Percentiles rank a stretch among this genome's conserved stretches.
phyloP scores from a whole-genome alignment of 1,140 invertebrate genomes.

The Littorina saxatilis region DNA sequence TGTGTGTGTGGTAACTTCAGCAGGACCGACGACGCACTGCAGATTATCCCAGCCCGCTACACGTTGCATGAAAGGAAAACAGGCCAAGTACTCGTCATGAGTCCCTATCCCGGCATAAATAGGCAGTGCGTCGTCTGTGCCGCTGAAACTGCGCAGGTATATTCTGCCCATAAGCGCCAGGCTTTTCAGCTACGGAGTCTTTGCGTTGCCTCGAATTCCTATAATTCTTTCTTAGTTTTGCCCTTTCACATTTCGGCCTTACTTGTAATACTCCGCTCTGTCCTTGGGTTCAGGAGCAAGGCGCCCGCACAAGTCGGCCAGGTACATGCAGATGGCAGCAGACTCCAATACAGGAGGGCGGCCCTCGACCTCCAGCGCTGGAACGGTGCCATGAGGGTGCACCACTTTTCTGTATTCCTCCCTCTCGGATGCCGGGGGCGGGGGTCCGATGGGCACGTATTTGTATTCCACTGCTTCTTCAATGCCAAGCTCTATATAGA shows the following conservation, averaged over 20 bases:
- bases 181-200: too few relatives aligned
- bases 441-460: constrained; percentile 28
- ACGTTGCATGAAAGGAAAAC: too few relatives aligned
- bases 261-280: constrained; percentile 59
- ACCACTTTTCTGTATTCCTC: constrained; percentile 43
- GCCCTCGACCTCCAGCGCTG: constrained; percentile 52
- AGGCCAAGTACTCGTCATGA: too few relatives aligned
- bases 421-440: constrained; percentile 25
- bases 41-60: too few relatives aligned
- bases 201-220: too few relatives aligned
- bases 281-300: constrained; percentile 51
- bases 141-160: too few relatives aligned
- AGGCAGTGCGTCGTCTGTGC: too few relatives aligned
- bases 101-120: too few relatives aligned
- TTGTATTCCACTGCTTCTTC: constrained; percentile 41
- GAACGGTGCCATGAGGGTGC: constrained; percentile 59
- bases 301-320: constrained; percentile 57
- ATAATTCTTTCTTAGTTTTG: too few relatives aligned
- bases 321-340: constrained; percentile 62
- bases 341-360: constrained; percentile 55
- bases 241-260: constrained; percentile 1
- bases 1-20: too few relatives aligned
- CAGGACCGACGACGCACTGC: too few relatives aligned
- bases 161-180: too few relatives aligned
- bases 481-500: constrained; percentile 48